A percentile compares a stretch with the other conserved stretches of the same genome.
Conservation (phyloP, 92 coral and sea anemone genomes). For the Hydrozoanthus gracilis region DNA sequence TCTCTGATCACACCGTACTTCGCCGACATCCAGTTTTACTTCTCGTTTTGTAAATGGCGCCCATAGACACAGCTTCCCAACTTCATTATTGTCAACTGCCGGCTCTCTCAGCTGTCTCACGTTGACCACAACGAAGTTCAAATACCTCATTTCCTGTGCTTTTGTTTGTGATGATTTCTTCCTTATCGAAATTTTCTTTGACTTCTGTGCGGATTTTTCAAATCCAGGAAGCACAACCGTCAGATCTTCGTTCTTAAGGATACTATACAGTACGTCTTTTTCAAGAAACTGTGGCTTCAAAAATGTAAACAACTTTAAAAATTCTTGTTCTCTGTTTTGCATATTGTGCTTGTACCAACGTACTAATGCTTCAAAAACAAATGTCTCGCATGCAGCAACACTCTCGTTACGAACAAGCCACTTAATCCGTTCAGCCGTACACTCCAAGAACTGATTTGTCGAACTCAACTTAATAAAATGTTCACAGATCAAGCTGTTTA, state of each 20-base stretch:
- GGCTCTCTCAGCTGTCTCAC: constrained; percentile 22
- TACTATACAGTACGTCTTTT: not conserved
- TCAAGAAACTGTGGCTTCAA: not conserved
- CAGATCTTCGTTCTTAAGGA: constrained; percentile 4
- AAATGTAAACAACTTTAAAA: not conserved
- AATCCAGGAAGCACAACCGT: constrained; percentile 2
- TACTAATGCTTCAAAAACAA: not conserved
- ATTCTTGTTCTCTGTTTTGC: not conserved
- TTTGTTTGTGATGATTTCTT: not conserved
- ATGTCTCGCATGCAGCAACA: not conserved
- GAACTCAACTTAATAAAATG: constrained; percentile 15
- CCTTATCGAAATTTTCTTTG: not conserved
- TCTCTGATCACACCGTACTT: constrained; percentile 1
- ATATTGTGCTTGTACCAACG: constrained; percentile 5
- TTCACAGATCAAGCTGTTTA: constrained; percentile 4
- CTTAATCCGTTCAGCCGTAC: not conserved
- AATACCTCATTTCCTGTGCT: not conserved
- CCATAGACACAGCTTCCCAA: not conserved
- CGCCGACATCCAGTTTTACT: not conserved
- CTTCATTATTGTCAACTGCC: not conserved
- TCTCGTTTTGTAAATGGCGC: not conserved
- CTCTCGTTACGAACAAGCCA: not conserved
- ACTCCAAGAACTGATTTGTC: constrained; percentile 1
- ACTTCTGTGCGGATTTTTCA: not conserved
- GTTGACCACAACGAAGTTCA: constrained; percentile 4